Evolutionary conservation across 2,113 vertebrate genomes (phyloP).

Genomic region (Crotalus viridis): DNA sequence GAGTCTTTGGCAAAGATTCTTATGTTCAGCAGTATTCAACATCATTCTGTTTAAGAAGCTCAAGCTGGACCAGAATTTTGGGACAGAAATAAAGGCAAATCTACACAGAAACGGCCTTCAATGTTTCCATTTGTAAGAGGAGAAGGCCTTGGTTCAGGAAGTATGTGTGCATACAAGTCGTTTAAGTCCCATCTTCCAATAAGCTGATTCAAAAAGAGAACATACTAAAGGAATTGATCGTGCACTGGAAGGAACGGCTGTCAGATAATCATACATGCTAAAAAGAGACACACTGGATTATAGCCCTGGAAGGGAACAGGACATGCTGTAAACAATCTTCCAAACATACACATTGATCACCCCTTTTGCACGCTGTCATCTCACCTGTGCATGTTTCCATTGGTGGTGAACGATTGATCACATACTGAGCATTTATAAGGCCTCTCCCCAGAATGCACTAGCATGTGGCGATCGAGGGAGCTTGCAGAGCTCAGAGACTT

Average conservation of each 20-base stretch:
- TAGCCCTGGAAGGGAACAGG: not conserved
- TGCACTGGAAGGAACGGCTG: not conserved
- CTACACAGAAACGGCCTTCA: not conserved
- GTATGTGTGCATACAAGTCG: not conserved
- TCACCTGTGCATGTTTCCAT: constrained; percentile 99
- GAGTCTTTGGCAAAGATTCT: not conserved
- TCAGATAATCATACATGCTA: not conserved
- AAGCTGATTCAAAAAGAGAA: not conserved
- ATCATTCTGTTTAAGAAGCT: not conserved
- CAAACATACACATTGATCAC: constrained; percentile 14
- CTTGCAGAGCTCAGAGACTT: constrained; percentile 97
- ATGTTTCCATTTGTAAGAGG: not conserved
- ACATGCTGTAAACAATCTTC: not conserved
- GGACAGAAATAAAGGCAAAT: not conserved
- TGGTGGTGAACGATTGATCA: constrained; percentile 98
- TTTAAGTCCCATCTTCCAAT: not conserved
- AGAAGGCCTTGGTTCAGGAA: not conserved
- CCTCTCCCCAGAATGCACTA: constrained; percentile 97
- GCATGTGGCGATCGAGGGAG: constrained; percentile 96
- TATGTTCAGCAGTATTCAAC: not conserved
- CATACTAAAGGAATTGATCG: not conserved
- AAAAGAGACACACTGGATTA: not conserved
- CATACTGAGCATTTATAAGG: constrained; percentile 93
- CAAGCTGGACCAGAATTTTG: not conserved
- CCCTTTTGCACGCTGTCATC: constrained; percentile 6